phyloP scores from a whole-genome alignment of 2,888 invertebrate species.

The Catocala sponsa region DNA sequence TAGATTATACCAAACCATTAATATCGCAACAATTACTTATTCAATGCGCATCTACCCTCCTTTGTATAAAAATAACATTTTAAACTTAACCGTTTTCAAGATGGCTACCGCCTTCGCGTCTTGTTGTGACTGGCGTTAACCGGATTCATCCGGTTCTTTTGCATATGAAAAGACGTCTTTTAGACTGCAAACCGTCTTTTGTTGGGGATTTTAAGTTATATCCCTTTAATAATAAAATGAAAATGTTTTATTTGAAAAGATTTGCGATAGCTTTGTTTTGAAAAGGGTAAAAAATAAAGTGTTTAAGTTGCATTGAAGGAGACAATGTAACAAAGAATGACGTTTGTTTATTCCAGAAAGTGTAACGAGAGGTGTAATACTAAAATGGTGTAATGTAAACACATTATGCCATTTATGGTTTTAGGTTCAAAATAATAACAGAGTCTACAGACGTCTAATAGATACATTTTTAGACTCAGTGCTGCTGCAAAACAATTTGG shows the following conservation, averaged over 20 bases:
- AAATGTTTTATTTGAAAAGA: slow-evolving; percentile 19
- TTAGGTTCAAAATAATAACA: too few relatives aligned
- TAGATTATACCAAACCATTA: slow-evolving; percentile 36
- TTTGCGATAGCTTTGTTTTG: slow-evolving; percentile 1
- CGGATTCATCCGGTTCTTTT: slow-evolving; percentile 51
- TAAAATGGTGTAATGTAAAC: too few relatives aligned
- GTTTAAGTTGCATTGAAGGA: not conserved
- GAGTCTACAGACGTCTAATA: too few relatives aligned
- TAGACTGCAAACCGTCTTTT: slow-evolving; percentile 43
- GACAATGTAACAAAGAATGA: too few relatives aligned
- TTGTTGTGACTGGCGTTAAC: slow-evolving; percentile 46
- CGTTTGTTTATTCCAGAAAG: too few relatives aligned
- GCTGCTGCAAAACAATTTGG: too few relatives aligned
- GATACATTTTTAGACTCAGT: too few relatives aligned
- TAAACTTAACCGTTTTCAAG: slow-evolving; percentile 39
- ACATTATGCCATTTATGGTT: too few relatives aligned
- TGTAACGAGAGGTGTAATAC: too few relatives aligned
- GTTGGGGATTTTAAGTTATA: slow-evolving; percentile 37
- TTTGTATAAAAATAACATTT: slow-evolving; percentile 34
- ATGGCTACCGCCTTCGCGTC: slow-evolving; percentile 39
- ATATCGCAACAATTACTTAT: slow-evolving; percentile 32
- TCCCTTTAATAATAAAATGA: slow-evolving; percentile 48
- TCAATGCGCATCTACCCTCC: slow-evolving; percentile 20
- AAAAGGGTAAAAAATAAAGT: not conserved
- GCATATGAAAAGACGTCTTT: slow-evolving; percentile 53